phyloP scores from a whole-genome alignment of 1,140 invertebrate genomes.

The Bemisia tabaci region DNA sequence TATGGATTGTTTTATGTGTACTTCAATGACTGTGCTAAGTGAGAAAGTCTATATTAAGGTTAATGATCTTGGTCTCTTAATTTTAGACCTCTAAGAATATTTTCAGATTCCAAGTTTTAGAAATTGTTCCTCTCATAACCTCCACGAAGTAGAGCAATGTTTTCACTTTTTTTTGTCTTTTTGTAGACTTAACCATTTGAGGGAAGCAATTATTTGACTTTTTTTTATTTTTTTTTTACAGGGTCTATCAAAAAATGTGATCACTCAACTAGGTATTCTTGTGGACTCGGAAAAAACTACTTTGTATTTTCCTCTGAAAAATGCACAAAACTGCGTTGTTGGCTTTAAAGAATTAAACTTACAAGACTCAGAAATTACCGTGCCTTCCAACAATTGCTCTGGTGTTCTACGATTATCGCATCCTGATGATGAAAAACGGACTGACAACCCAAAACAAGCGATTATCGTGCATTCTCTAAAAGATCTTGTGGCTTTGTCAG shows the following conservation, averaged over 20 bases:
- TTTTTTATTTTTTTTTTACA: background rate
- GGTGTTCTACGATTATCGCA: constrained; percentile 33
- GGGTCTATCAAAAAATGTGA: background rate
- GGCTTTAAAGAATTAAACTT: constrained; percentile 43
- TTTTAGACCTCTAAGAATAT: too few relatives aligned
- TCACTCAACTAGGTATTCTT: constrained; percentile 18
- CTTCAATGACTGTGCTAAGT: too few relatives aligned
- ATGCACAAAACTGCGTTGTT: constrained; percentile 38
- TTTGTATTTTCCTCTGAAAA: constrained; percentile 50
- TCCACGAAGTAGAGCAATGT: too few relatives aligned
- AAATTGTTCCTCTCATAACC: too few relatives aligned
- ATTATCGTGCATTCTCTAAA: constrained; percentile 48
- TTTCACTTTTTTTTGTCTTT: too few relatives aligned
- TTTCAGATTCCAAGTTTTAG: too few relatives aligned
- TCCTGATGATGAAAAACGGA: constrained; percentile 12
- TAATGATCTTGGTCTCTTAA: too few relatives aligned
- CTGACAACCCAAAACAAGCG: constrained; percentile 34
- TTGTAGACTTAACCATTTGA: too few relatives aligned
- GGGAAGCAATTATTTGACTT: too few relatives aligned
- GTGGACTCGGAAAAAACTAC: constrained; percentile 32
- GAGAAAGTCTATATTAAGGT: too few relatives aligned
- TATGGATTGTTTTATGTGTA: too few relatives aligned
- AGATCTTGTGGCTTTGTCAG: constrained; percentile 43
- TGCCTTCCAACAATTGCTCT: constrained; percentile 31
- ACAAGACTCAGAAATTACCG: constrained; percentile 31